Evolutionary conservation across 2,888 invertebrate species (phyloP), one percentile per base, ranked within the genome.

Genomic region (Sturmia bella): DNA sequence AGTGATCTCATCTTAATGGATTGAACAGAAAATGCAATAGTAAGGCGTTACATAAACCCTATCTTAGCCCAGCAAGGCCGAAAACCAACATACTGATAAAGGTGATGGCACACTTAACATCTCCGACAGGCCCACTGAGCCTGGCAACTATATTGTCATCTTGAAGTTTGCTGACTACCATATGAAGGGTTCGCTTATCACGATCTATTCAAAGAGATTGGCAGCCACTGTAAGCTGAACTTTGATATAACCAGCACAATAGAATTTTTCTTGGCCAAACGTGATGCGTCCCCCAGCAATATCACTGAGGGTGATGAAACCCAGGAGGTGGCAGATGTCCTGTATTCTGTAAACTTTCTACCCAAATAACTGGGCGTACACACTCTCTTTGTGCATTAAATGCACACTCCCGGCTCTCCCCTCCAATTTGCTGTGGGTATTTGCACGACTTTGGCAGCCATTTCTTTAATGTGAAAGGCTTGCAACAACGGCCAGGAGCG

Each of bases 361-460:
- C 98, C 98, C 69, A 98, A 98, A 91, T 98, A 99, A 91, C 92
- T 98, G 87, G 99, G 99, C 1, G 95, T 99, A 1, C 99, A 99
- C 92, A 98, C 98, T 0, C 98, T 99, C 1, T 98, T 98, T 12
- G 98, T 99, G 82, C 96, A 96, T 89, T 98, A 98, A 85, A 96
- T 98, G 91, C 98, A 99, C 92, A 99, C 99, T 90, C 98, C 98
- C 86, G 98, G 99, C 87, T 98, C 98, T 68, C 99, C 99, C 80
- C 99, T 99, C 96, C 98, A 98, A 92, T 99, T 99, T 92, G 99
- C 99, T 15, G 99, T 99, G 17, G 99, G 99, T 32, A 98, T 0
- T 93, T 99, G 84, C 94, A 96, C 83, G 99, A 99, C 87, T 97
- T 96, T 19, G 98, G 99, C 2, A 96, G 99, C 54, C 99, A 99